Evolutionary conservation across 2,113 vertebrate species (phyloP).

Genomic region (Toxotes chatareus): DNA sequence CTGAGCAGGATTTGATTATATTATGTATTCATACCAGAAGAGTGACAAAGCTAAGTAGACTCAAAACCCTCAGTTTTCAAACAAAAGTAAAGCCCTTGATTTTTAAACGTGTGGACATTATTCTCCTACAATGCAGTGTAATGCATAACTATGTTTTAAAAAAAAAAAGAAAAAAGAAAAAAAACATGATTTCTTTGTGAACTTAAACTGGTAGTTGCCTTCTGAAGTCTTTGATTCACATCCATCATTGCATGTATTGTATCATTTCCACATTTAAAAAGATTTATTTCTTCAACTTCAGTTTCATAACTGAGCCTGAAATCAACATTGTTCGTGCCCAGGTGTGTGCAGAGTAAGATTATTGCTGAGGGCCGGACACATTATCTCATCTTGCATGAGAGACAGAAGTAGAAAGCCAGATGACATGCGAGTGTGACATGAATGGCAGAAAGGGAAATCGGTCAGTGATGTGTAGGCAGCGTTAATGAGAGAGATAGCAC

Average conservation of each 20-base stretch:
- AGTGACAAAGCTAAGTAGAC: background rate
- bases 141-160: too few species aligned
- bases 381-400: conserved; percentile 64
- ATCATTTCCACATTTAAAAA: background rate
- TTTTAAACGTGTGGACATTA: background rate
- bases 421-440: background rate
- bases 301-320: conserved; percentile 1
- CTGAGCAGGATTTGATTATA: background rate
- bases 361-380: background rate
- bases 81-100: background rate
- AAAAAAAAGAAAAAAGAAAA: too few species aligned
- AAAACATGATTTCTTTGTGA: background rate
- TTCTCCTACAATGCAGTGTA: background rate
- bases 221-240: background rate
- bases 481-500: conserved; percentile 20
- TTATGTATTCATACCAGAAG: background rate
- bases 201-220: background rate
- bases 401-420: background rate
- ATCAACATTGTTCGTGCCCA: background rate
- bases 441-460: conserved; percentile 39
- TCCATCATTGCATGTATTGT: background rate
- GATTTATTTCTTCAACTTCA: background rate
- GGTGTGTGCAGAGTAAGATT: background rate
- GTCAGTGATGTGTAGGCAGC: background rate
- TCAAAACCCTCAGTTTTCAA: background rate